Base-by-base conservation (phyloP, 2,888 invertebrate species). In the Dasypogon diadema region DNA sequence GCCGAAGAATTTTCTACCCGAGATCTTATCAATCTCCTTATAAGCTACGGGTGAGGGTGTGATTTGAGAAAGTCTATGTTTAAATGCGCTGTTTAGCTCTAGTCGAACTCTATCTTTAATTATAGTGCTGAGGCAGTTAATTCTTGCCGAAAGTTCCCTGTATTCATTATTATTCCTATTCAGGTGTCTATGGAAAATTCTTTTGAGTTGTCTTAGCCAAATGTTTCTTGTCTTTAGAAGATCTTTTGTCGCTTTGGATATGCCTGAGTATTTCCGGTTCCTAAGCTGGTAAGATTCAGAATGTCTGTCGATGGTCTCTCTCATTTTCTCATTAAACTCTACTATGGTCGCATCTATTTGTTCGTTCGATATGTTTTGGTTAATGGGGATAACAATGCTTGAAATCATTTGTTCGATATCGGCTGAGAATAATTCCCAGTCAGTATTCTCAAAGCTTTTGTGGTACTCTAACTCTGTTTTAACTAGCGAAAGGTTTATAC, bases 91-190 rank as follows among this genome's bases (percentile, higher is more conserved):
- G 26, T 58, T 58, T 2, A 58, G 14, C 12, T 58, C 14, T 1
- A 58, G 8, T 10, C 14, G 24, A n/a, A 58, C 6, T 58, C 30
- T 58, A 24, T 58, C 58, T 12, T 26, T 58, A 14, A 58, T 30
- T 14, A 58, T 58, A 4, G 24, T 58, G 16, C 21, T 30, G 16
- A 58, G 3, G 58, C 58, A 58, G 12, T 58, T 22, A 26, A 58
- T 58, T 26, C 24, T 30, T n/a, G 26, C 14, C 1, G 22, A 8
- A 8, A 58, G 30, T n/a, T 5, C 3, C 21, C 26, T 22, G 30
- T 58, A 58, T 58, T 24, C 58, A 21, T 2, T 2, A 12, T 12
- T 30, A 16, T 22, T n/a, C 16, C 58, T 24, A 58, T 58, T 58
- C 8, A 30, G 30, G 0, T 3, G 12, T 58, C 58, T 30, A 12